phyloP scores from a whole-genome alignment of 2,113 vertebrate species.

The Antechinus flavipes region DNA sequence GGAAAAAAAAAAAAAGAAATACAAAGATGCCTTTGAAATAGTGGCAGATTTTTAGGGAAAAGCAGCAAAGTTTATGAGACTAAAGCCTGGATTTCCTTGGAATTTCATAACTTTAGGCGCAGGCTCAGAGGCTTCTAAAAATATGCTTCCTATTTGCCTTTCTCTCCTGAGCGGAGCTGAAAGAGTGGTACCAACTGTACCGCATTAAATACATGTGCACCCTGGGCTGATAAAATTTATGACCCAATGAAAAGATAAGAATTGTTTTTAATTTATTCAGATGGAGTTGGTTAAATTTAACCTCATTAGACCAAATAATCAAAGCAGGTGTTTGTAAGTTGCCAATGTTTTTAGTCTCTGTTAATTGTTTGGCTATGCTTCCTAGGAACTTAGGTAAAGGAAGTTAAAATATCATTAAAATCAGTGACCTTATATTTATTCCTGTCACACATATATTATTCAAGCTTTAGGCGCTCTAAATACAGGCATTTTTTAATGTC shows the following conservation, averaged over 20 bases:
- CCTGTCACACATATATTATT: slow-evolving; percentile 51
- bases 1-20: slow-evolving; percentile 30
- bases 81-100: slow-evolving; percentile 42
- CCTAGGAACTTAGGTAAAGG: slow-evolving; percentile 70
- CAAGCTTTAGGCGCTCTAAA: slow-evolving; percentile 38
- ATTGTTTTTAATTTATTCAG: slow-evolving; percentile 70
- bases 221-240: slow-evolving; percentile 42
- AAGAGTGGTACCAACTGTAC: slow-evolving; percentile 56
- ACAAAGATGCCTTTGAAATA: slow-evolving; percentile 45
- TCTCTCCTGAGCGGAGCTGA: slow-evolving; percentile 53
- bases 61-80: slow-evolving; percentile 47
- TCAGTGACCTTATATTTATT: slow-evolving; percentile 61
- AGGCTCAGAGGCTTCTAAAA: slow-evolving; percentile 65
- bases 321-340: slow-evolving; percentile 68
- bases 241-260: slow-evolving; percentile 67
- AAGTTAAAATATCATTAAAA: slow-evolving; percentile 72
- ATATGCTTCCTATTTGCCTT: slow-evolving; percentile 57
- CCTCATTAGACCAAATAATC: slow-evolving; percentile 75
- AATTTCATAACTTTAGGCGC: slow-evolving; percentile 54
- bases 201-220: slow-evolving; percentile 60
- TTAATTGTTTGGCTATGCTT: slow-evolving; percentile 59
- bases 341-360: slow-evolving; percentile 64
- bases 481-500: slow-evolving; percentile 34
- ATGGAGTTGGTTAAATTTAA: slow-evolving; percentile 72
- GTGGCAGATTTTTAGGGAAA: slow-evolving; percentile 61